Conservation (phyloP, 2,113 vertebrate species). For the Ploceus nigricollis region DNA sequence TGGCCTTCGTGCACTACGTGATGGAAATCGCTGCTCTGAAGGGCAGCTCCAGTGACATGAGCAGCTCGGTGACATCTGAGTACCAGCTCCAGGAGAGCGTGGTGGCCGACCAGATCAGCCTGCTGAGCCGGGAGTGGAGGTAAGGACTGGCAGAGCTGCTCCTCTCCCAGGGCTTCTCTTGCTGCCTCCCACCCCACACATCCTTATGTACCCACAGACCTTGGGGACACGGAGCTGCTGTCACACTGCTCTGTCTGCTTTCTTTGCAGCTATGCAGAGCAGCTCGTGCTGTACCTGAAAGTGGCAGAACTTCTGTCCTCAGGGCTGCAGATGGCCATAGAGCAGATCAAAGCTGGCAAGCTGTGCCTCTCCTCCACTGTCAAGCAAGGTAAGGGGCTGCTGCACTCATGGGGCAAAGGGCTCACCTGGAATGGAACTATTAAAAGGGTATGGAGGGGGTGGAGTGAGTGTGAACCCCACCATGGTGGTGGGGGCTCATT, state of each 20-base stretch:
- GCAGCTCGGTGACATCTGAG: constrained; percentile 62
- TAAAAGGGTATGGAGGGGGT: neutral
- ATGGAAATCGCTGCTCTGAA: constrained; percentile 87
- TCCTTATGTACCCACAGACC: accelerated
- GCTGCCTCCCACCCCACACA: accelerated
- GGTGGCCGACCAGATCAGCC: constrained; percentile 94
- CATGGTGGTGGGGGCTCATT: accelerated
- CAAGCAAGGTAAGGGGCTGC: constrained; percentile 83
- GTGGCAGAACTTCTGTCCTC: constrained; percentile 89
- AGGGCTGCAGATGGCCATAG: constrained; percentile 84
- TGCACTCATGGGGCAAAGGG: accelerated
- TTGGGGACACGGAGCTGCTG: neutral
- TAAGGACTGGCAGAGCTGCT: constrained; percentile 17
- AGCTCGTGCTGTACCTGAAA: constrained; percentile 93
- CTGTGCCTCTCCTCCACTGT: constrained; percentile 87
- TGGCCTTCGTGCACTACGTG: constrained; percentile 87
- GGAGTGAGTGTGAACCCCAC: neutral
- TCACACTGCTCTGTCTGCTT: neutral
- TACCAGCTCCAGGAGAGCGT: constrained; percentile 89
- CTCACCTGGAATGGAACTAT: neutral
- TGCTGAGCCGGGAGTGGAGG: constrained; percentile 93
- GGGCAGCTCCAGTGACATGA: constrained; percentile 70
- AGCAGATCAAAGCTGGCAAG: constrained; percentile 82
- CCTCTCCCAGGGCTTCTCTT: neutral
- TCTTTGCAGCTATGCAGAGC: constrained; percentile 84